These are phyloP conservation scores for Tragelaphus buxtoni DNA, from an alignment of 2,113 vertebrate genomes.

Conservation along the genomic window DNA sequence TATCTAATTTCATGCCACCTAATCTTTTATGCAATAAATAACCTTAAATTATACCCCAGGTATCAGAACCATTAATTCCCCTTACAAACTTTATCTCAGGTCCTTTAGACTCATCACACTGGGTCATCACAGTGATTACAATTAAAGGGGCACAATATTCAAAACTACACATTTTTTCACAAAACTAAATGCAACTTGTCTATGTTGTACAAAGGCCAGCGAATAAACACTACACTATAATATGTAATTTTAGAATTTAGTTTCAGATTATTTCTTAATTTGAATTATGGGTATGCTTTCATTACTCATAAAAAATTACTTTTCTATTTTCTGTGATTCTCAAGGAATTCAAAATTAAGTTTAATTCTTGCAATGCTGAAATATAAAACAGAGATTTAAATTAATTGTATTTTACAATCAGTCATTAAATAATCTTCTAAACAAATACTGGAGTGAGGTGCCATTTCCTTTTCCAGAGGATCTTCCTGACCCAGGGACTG, in stretches of 20 bases:
- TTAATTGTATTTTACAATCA: not conserved
- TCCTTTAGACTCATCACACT: not conserved
- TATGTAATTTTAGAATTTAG: not conserved
- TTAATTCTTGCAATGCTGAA: not conserved
- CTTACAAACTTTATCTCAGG: not conserved
- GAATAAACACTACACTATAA: not conserved
- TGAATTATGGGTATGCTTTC: not conserved
- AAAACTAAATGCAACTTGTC: not conserved
- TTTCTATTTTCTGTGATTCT: not conserved
- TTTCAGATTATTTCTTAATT: not conserved
- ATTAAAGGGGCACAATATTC: not conserved
- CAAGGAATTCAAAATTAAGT: not conserved
- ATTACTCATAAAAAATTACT: not conserved
- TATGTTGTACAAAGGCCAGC: not conserved
- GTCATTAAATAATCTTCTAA: not conserved
- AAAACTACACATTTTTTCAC: not conserved
- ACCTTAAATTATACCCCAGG: not conserved
- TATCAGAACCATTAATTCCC: not conserved
- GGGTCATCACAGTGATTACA: not conserved
- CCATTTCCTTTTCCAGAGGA: not conserved
- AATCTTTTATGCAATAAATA: not conserved
- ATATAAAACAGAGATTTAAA: not conserved
- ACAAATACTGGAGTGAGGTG: not conserved
- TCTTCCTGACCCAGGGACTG: not conserved
- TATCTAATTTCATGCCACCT: not conserved